Evolutionary conservation across 1,140 invertebrate species (phyloP).

Genomic region (Acromyrmex echinatior): DNA sequence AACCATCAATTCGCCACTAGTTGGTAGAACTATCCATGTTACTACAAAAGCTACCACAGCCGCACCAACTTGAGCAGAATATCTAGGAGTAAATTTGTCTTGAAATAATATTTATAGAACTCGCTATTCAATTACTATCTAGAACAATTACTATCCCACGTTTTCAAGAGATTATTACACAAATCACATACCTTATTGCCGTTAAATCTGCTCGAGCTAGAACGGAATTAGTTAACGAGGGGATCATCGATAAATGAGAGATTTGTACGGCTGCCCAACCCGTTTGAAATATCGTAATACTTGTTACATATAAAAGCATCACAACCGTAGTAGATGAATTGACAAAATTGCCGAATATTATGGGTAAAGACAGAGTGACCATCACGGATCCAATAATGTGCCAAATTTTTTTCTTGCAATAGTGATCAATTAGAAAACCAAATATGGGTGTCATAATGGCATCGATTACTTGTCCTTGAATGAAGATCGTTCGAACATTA

Average conservation of each 20-base stretch:
- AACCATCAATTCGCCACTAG: slow-evolving; percentile 86
- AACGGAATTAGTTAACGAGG: slow-evolving; percentile 90
- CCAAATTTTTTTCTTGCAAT: slow-evolving; percentile 93
- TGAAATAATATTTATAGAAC: not conserved
- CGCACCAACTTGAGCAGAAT: slow-evolving; percentile 93
- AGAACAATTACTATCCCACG: not conserved
- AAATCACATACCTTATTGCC: slow-evolving; percentile 89
- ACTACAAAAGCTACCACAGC: slow-evolving; percentile 93
- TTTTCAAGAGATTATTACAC: slow-evolving; percentile 21
- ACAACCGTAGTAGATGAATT: slow-evolving; percentile 85
- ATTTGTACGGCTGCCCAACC: slow-evolving; percentile 97
- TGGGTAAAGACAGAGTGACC: slow-evolving; percentile 91
- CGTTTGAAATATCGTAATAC: slow-evolving; percentile 95
- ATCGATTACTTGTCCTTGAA: slow-evolving; percentile 93
- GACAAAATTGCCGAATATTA: slow-evolving; percentile 92
- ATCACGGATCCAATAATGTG: slow-evolving; percentile 92
- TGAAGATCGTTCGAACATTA: slow-evolving; percentile 22
- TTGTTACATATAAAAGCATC: slow-evolving; percentile 88
- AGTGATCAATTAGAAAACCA: slow-evolving; percentile 93
- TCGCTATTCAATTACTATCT: not conserved
- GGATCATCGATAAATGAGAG: slow-evolving; percentile 96
- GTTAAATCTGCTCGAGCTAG: slow-evolving; percentile 92
- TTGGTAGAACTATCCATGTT: slow-evolving; percentile 90
- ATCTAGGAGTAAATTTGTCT: slow-evolving; percentile 86
- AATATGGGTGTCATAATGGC: slow-evolving; percentile 95